Evolutionary conservation across 2,113 vertebrate genomes (phyloP).

Genomic region (Pagrus major): DNA sequence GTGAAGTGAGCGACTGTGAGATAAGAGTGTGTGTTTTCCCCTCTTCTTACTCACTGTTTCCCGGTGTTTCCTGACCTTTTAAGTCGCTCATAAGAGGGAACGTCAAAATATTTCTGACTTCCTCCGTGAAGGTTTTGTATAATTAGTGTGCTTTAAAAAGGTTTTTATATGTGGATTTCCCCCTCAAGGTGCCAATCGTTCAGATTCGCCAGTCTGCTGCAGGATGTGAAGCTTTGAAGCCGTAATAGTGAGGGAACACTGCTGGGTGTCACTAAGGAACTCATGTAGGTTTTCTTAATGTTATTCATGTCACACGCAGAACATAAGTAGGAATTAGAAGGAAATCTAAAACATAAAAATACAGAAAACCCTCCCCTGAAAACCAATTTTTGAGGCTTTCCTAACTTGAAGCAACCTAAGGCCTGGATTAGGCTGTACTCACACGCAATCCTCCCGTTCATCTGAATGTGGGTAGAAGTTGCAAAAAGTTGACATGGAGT

Average conservation of each 20-base stretch:
- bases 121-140: constrained; percentile 10
- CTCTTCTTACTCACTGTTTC: constrained; percentile 25
- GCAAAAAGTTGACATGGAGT: too few species aligned
- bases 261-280: not conserved
- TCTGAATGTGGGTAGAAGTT: too few species aligned
- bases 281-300: not conserved
- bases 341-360: not conserved
- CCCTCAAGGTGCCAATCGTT: not conserved
- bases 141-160: constrained; percentile 42
- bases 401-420: too few species aligned
- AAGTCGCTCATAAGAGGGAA: constrained; percentile 20
- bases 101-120: not conserved
- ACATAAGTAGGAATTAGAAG: not conserved
- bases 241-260: not conserved
- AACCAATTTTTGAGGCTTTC: not conserved
- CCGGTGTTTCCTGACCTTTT: constrained; percentile 35
- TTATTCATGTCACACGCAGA: not conserved
- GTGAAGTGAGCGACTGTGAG: constrained; percentile 39
- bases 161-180: constrained; percentile 23
- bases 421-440: too few species aligned
- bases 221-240: not conserved
- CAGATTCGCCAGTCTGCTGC: not conserved
- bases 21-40: constrained; percentile 28
- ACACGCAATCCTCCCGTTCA: too few species aligned
- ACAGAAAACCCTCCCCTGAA: too few species aligned